These are phyloP conservation scores for Xiphophorus maculatus DNA, from an alignment of 2,113 vertebrate species.

Conservation along the genomic window DNA sequence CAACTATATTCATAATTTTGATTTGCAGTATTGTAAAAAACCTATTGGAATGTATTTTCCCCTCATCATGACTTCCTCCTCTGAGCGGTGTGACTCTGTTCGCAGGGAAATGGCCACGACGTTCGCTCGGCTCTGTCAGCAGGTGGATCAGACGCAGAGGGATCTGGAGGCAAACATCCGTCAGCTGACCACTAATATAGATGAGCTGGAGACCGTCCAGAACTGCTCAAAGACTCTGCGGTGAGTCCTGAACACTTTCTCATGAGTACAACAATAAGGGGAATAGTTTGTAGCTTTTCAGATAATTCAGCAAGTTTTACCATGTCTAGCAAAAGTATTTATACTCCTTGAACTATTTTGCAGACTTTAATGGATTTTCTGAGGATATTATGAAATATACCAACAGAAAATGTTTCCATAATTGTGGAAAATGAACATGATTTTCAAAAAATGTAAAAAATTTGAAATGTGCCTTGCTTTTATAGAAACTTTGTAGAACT, in stretches of 20 bases:
- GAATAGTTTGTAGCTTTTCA: background rate
- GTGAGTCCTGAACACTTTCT: constrained; percentile 69
- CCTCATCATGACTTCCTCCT: background rate
- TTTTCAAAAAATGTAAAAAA: too few species aligned
- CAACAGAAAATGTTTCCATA: too few species aligned
- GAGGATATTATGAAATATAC: too few species aligned
- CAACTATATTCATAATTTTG: too few species aligned
- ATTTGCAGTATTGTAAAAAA: too few species aligned
- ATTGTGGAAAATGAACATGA: too few species aligned
- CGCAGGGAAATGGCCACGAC: constrained; percentile 94
- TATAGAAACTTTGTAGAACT: too few species aligned
- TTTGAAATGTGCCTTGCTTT: too few species aligned
- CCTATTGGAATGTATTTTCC: background rate
- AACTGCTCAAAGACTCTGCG: constrained; percentile 87
- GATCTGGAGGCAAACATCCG: constrained; percentile 88
- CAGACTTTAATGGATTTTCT: background rate
- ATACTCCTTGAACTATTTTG: background rate
- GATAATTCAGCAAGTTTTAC: background rate
- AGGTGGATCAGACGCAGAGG: constrained; percentile 91
- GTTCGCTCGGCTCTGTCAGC: constrained; percentile 93
- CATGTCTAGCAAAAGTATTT: background rate
- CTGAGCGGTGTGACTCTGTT: constrained; percentile 46
- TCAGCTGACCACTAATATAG: constrained; percentile 86
- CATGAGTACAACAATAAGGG: background rate
- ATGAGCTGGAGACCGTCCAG: constrained; percentile 89